Conservation (phyloP, 2,113 vertebrate species). For the Hirundichthys speculiger region DNA sequence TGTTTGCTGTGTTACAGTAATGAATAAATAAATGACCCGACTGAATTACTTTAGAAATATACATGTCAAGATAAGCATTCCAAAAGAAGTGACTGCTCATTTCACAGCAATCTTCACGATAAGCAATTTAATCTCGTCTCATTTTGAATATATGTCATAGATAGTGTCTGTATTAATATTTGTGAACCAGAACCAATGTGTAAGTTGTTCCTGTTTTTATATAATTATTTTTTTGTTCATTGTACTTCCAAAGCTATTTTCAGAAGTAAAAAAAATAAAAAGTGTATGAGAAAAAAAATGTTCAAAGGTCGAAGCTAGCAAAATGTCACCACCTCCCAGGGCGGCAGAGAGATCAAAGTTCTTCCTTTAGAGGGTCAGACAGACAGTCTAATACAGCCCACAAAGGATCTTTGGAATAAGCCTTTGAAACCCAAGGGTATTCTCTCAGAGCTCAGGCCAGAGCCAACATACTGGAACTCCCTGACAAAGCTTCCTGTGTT, state of each 20-base stretch:
- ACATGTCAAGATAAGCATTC: too few relatives aligned
- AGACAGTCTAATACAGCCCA: constrained; percentile 41
- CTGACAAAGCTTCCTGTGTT: not conserved
- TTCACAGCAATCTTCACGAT: too few relatives aligned
- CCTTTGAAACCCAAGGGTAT: constrained; percentile 27
- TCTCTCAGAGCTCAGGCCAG: constrained; percentile 24
- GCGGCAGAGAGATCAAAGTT: constrained; percentile 58
- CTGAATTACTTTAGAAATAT: too few relatives aligned
- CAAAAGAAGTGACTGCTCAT: too few relatives aligned
- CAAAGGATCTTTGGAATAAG: constrained; percentile 47
- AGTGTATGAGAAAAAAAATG: constrained; percentile 1
- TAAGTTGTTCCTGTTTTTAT: too few relatives aligned
- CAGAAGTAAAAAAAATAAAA: constrained; percentile 7
- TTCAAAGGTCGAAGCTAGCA: constrained; percentile 46
- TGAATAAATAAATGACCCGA: too few relatives aligned
- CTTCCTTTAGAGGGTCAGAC: constrained; percentile 49
- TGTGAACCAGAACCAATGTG: not conserved
- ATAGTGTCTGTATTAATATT: not conserved
- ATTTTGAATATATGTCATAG: too few relatives aligned
- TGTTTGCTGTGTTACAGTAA: too few relatives aligned
- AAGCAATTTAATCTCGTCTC: too few relatives aligned
- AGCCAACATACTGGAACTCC: constrained; percentile 10
- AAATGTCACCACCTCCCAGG: constrained; percentile 64
- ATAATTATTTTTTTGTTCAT: too few relatives aligned
- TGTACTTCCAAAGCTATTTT: constrained; percentile 4